Conservation (phyloP, 2,797 vertebrate species). For the Premnoplex brunnescens region DNA sequence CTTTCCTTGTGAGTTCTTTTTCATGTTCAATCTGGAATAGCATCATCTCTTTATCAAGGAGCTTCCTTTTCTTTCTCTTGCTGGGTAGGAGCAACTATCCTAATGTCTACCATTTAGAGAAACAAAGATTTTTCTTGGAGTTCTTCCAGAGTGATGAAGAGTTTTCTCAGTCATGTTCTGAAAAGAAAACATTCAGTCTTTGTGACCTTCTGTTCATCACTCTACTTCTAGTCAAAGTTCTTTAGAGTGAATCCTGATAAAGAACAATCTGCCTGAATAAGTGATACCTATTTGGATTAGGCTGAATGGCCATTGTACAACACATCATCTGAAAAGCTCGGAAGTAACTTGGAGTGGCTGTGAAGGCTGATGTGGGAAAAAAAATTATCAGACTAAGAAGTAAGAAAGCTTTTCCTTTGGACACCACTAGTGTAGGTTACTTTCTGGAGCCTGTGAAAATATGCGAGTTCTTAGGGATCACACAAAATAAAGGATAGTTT, state of each 20-base stretch:
- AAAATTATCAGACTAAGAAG: background rate
- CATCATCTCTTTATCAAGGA: background rate
- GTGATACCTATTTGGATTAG: background rate
- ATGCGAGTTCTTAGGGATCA: background rate
- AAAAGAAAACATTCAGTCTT: background rate
- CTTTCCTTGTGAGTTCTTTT: background rate
- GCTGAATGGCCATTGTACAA: background rate
- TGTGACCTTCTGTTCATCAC: background rate
- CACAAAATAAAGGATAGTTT: background rate
- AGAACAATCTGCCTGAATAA: background rate
- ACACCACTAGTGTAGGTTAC: background rate
- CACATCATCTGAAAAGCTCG: background rate
- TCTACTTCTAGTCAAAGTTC: background rate
- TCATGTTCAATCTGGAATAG: background rate
- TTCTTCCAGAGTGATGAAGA: background rate
- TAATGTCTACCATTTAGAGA: background rate
- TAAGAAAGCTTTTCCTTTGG: background rate
- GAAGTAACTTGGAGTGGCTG: background rate
- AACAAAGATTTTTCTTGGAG: background rate
- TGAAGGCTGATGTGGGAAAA: background rate
- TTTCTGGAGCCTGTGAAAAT: background rate
- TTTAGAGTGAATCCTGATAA: background rate
- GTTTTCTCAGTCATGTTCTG: background rate
- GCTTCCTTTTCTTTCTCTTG: background rate
- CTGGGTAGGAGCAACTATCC: background rate